Evolutionary conservation across 1,140 invertebrate genomes (phyloP).

Genomic region (Platyscapa corneri): DNA sequence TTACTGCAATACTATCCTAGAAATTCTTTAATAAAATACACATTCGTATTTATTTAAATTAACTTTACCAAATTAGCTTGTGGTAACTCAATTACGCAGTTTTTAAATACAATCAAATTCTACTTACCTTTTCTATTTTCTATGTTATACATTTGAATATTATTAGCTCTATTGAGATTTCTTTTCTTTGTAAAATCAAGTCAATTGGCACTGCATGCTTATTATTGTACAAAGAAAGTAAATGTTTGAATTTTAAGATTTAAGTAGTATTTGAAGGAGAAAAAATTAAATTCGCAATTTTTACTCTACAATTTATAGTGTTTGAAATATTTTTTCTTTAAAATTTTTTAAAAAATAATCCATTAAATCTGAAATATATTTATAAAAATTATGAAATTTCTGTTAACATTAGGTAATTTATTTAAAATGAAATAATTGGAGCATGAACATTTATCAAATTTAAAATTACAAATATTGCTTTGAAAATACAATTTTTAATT

Average conservation of each 20-base stretch:
- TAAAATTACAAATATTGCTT: too few species aligned
- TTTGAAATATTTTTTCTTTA: too few species aligned
- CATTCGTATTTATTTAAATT: neutral
- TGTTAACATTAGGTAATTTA: too few species aligned
- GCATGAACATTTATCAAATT: too few species aligned
- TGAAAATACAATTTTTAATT: too few species aligned
- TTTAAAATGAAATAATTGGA: too few species aligned
- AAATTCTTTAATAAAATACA: neutral
- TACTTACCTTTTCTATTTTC: neutral
- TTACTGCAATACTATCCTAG: neutral
- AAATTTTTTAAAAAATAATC: too few species aligned
- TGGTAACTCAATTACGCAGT: neutral
- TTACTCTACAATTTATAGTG: too few species aligned
- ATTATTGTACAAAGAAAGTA: neutral
- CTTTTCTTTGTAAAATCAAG: neutral
- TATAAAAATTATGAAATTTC: too few species aligned
- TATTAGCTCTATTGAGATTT: neutral
- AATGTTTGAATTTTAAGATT: neutral
- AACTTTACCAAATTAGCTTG: neutral
- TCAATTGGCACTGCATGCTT: neutral
- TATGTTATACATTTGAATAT: neutral
- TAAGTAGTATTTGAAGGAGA: neutral
- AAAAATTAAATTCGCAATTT: too few species aligned
- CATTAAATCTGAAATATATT: too few species aligned
- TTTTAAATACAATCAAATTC: neutral